These are phyloP conservation scores for Drosophila meridiana DNA, from an alignment of 2,888 invertebrate species.

Conservation along the genomic window DNA sequence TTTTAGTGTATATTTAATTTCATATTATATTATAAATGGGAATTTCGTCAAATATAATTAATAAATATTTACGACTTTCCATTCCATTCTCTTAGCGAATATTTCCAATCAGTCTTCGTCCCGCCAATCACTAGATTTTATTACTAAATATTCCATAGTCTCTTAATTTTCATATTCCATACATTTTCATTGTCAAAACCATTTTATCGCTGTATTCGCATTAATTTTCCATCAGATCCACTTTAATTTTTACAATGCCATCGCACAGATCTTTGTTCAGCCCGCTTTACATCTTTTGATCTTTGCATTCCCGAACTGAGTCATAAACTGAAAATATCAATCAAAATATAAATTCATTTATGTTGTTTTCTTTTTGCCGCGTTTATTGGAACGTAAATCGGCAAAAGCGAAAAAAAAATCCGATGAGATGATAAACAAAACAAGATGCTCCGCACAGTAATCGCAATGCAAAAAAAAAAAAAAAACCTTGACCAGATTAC, in stretches of 20 bases:
- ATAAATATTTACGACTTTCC: constrained; percentile 1
- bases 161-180: background rate
- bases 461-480: constrained; percentile 33
- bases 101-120: background rate
- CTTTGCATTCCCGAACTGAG: constrained; percentile 39
- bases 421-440: constrained; percentile 51
- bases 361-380: constrained; percentile 11
- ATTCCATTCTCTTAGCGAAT: background rate
- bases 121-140: background rate
- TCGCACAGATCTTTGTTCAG: background rate
- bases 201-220: background rate
- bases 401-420: constrained; percentile 30
- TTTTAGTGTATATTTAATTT: background rate
- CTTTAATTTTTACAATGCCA: constrained; percentile 34
- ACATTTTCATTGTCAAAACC: background rate
- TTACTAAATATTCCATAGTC: background rate
- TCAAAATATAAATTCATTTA: constrained; percentile 46
- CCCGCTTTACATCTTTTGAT: constrained; percentile 39
- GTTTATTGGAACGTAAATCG: constrained; percentile 45
- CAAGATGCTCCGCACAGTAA: constrained; percentile 45
- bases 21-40: background rate
- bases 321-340: constrained; percentile 59
- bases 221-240: background rate
- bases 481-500: constrained; percentile 75
- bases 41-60: background rate